Base-by-base conservation (phyloP, 1,140 invertebrate genomes). In the Oreohelix idahoensis region DNA sequence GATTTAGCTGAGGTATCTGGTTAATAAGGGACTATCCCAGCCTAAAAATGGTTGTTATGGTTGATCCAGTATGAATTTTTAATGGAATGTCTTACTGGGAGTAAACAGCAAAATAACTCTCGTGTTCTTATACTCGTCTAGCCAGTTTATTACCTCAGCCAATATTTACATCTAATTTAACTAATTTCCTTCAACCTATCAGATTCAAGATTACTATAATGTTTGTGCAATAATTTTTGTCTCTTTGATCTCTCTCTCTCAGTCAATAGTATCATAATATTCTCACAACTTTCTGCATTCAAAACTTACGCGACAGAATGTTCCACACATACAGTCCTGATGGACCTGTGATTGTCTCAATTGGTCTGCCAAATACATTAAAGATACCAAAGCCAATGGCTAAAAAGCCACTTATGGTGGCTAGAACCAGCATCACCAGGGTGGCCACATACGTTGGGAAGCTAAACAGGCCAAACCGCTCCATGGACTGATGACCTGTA, bases 241-340 rank as follows among this genome's bases (percentile, higher is more conserved):
- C 45, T 49, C 26, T 69, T 10, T n/a, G n/a, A n/a, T n/a, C n/a
- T n/a, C n/a, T n/a, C n/a, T n/a, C n/a, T n/a, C n/a, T n/a, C n/a
- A n/a, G n/a, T n/a, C n/a, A n/a, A n/a, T n/a, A n/a, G n/a, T n/a
- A n/a, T n/a, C n/a, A n/a, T n/a, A n/a, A n/a, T n/a, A n/a, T n/a
- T n/a, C n/a, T n/a, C n/a, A n/a, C n/a, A n/a, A n/a, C n/a, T n/a
- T n/a, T n/a, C n/a, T 79, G 39, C 26, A 66, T 23, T 70, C 23
- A 38, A 35, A n/a, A 94, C 94, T 95, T 94, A 97, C 96, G 91
- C 86, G 95, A 95, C 85, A 96, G 89, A 42, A 93, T 93, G 92
- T 97, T 97, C 94, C 96, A 96, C 10, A 96, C 89, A 88, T 96
- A 97, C 63, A 97, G 93, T 29, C 96, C 96, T n/a, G 95, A 93